phyloP scores from a whole-genome alignment of 2,888 invertebrate genomes.

The Calameuta filiformis region DNA sequence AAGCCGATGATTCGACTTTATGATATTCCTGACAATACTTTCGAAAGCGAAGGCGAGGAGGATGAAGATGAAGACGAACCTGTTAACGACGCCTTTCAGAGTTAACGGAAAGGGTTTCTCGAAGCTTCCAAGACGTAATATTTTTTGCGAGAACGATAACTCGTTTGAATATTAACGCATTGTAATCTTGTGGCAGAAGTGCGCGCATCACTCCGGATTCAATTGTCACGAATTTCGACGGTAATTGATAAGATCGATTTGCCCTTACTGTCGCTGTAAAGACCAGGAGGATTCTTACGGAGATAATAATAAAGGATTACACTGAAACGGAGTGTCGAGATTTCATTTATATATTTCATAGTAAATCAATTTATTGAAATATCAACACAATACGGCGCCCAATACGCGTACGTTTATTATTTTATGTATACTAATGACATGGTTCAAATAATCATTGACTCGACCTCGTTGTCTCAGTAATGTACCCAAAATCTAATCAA shows the following conservation, averaged over 20 bases:
- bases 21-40: constrained; percentile 98
- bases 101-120: constrained; percentile 37
- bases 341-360: background rate
- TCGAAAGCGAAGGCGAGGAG: constrained; percentile 96
- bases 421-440: background rate
- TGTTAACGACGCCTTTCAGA: constrained; percentile 60
- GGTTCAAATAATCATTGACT: background rate
- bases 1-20: constrained; percentile 98
- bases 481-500: background rate
- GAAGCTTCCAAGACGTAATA: background rate
- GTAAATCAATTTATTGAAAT: background rate
- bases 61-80: constrained; percentile 81
- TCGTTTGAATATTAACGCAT: background rate
- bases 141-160: background rate
- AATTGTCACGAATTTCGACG: background rate
- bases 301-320: constrained; percentile 24
- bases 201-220: background rate
- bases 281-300: constrained; percentile 11
- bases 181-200: background rate
- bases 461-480: background rate
- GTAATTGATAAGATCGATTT: background rate
- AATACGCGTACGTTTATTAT: background rate
- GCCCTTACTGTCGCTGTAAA: constrained; percentile 9
- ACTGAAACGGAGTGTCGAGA: background rate
- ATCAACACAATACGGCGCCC: background rate